Conservation (phyloP, 2,797 vertebrate genomes). For the Sciaenops ocellatus region DNA sequence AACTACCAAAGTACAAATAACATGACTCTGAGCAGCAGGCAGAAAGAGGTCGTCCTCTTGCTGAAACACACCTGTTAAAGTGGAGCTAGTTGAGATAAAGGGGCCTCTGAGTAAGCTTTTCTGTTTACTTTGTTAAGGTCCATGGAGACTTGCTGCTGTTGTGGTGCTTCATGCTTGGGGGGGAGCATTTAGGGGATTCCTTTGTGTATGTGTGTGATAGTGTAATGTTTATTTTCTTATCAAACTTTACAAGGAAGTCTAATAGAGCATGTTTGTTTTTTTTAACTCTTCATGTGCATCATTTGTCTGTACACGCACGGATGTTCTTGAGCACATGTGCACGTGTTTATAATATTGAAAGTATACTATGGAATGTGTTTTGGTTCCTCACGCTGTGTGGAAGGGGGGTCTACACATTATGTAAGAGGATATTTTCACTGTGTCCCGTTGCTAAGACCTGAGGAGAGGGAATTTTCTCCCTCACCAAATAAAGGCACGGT, state of each 20-base stretch:
- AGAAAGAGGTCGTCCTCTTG: constrained; percentile 17
- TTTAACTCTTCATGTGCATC: constrained; percentile 38
- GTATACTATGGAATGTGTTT: constrained; percentile 76
- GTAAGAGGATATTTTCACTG: constrained; percentile 78
- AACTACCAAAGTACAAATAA: constrained; percentile 31
- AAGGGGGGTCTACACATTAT: constrained; percentile 68
- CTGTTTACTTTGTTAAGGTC: constrained; percentile 74
- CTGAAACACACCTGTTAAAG: constrained; percentile 72
- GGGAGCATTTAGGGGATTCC: constrained; percentile 51
- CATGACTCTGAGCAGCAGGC: neutral
- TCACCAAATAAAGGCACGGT: constrained; percentile 76
- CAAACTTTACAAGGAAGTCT: constrained; percentile 64
- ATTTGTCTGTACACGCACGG: constrained; percentile 23
- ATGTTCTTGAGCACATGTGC: constrained; percentile 44
- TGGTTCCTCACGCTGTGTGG: constrained; percentile 64
- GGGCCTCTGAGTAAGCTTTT: constrained; percentile 56
- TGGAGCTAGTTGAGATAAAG: constrained; percentile 59
- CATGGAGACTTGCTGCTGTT: constrained; percentile 58
- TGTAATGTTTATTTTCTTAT: constrained; percentile 71
- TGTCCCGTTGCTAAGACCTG: constrained; percentile 77
- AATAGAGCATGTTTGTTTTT: constrained; percentile 63
- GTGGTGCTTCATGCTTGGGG: constrained; percentile 52
- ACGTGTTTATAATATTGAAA: constrained; percentile 42
- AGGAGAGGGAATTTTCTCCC: constrained; percentile 68
- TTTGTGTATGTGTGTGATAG: constrained; percentile 53